Evolutionary conservation across 1,140 invertebrate genomes (phyloP), one percentile per base, ranked within the genome.

Genomic region (Drosophila watanabei): DNA sequence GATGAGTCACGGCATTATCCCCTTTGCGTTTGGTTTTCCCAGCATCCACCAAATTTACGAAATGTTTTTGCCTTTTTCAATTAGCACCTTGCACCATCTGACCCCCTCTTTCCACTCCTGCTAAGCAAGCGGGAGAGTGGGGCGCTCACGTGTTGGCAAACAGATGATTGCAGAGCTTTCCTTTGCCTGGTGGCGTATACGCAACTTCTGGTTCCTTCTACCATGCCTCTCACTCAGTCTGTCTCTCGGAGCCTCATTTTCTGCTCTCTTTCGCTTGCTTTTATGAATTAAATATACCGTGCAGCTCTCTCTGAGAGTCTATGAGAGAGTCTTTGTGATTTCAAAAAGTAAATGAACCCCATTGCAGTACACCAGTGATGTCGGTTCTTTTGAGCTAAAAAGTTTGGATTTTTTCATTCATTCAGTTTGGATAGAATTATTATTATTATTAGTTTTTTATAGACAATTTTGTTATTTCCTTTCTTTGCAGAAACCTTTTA

Each of bases 281-380:
- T 87, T 71, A 87, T 87, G 83, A 87, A 87, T 87, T 88, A 87
- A 82, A 80, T 66, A 68, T 68, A 66, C 48, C 76, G 24, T 1
- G 62, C 69, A 48, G 49, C 43, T 48, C 60, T 66, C 66, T 73
- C 52, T 39, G 37, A 43, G 24, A 24, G 24, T 24, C 24, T 24
- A 24, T 24, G 24, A 24, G 61, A 66, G 71, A 51, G 33, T 49
- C 65, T 79, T 64, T 54, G n/a, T 33, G 20, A 39, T 49, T 52
- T 57, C 11, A 6, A 64, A 75, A 87, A 82, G 76, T 82, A 82
- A 88, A 88, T 88, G 84, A 87, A 87, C 80, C 80, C 68, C 56
- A 80, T 43, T 24, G 24, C 24, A 24, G 24, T 24, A 24, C 24
- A 24, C 24, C 24, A 24, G 24, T 24, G 24, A 24, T 24, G 24